Conservation (phyloP, 2,797 vertebrate genomes). For the Balearica regulorum region DNA sequence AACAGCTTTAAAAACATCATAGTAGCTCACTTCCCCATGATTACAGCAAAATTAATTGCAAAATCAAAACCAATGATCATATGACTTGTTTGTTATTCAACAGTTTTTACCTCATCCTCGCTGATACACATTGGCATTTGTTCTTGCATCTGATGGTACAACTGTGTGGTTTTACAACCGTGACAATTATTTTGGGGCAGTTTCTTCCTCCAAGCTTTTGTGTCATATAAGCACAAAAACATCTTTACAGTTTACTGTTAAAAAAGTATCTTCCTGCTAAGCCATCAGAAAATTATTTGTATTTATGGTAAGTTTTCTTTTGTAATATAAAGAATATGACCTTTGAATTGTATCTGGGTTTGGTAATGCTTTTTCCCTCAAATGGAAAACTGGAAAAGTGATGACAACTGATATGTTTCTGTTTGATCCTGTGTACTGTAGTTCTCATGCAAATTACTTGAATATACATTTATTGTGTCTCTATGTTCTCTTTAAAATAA, state of each 20-base stretch:
- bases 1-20: background rate
- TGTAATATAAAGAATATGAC: background rate
- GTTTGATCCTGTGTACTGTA: background rate
- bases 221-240: background rate
- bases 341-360: background rate
- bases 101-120: background rate
- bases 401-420: background rate
- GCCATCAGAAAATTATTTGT: background rate
- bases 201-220: background rate
- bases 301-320: background rate
- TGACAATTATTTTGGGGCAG: background rate
- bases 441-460: background rate
- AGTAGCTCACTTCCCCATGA: background rate
- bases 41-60: background rate
- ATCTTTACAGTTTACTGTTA: background rate
- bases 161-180: background rate
- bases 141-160: background rate
- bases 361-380: background rate
- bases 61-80: background rate
- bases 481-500: background rate
- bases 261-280: background rate
- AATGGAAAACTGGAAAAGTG: background rate
- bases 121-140: background rate
- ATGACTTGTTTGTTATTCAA: background rate
- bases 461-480: background rate